Percentiles rank a stretch among this genome's conserved stretches.
phyloP scores from a whole-genome alignment of 1,140 invertebrate species.

The Proctacanthus coquilletti region DNA sequence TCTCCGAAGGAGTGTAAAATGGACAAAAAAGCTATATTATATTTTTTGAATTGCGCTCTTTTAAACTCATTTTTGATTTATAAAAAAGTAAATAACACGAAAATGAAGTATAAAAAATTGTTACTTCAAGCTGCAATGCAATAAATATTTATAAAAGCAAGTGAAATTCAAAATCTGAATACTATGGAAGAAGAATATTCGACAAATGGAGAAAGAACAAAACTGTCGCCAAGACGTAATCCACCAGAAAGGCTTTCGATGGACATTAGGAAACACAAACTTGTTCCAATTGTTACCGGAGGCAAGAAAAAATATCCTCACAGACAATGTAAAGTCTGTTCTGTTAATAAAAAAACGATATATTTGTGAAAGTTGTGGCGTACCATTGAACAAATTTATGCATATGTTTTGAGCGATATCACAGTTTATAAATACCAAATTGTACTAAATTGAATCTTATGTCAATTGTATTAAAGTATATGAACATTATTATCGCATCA shows the following conservation, averaged over 20 bases:
- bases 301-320: slow-evolving; percentile 1
- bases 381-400: not conserved
- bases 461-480: not conserved
- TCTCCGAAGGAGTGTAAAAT: too few relatives aligned
- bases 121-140: not conserved
- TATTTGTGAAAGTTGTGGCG: not conserved
- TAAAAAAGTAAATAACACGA: too few relatives aligned
- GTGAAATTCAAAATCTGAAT: not conserved
- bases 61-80: too few relatives aligned
- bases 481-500: too few relatives aligned
- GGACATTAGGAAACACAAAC: not conserved
- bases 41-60: not conserved
- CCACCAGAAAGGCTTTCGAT: not conserved
- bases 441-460: not conserved
- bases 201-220: slow-evolving; percentile 1
- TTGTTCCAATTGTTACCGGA: not conserved
- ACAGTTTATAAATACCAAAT: not conserved
- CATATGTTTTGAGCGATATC: not conserved
- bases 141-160: not conserved
- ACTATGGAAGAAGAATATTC: not conserved
- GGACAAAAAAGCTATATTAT: too few relatives aligned
- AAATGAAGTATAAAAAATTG: too few relatives aligned
- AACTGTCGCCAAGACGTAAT: not conserved
- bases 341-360: not conserved
- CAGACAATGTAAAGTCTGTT: not conserved